phyloP scores from a whole-genome alignment of 2,113 vertebrate genomes.

The Sturnus vulgaris region DNA sequence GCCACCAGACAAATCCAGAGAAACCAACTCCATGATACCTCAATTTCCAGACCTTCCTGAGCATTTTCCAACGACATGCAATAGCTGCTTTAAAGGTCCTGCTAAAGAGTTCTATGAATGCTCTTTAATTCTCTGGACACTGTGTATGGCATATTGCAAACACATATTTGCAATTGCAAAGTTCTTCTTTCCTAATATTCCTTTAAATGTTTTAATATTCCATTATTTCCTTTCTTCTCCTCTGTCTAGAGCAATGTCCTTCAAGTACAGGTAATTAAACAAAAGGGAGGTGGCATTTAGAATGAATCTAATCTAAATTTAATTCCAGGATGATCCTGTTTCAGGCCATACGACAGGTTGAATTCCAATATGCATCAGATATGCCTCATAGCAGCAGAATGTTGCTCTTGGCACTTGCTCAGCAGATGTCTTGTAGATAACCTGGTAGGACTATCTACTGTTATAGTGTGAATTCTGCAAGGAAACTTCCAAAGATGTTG shows the following conservation, averaged over 20 bases:
- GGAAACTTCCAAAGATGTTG: background rate
- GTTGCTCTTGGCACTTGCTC: background rate
- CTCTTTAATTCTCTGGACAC: background rate
- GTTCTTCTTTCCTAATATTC: background rate
- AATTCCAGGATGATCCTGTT: conserved; percentile 9
- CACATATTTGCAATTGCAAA: background rate
- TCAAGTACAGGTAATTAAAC: background rate
- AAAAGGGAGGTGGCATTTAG: background rate
- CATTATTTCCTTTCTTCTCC: background rate
- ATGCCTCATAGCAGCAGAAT: background rate
- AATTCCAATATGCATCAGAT: background rate
- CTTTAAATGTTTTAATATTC: background rate
- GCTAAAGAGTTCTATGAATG: background rate
- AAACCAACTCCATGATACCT: background rate
- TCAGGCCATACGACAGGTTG: background rate
- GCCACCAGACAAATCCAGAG: background rate
- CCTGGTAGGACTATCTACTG: background rate
- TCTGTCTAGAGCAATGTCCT: background rate
- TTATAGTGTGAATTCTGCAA: background rate
- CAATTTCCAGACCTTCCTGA: background rate
- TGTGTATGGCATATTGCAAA: background rate
- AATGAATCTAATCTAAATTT: background rate
- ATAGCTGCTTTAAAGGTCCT: background rate
- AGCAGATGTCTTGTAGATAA: background rate
- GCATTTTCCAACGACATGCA: background rate